Base-by-base conservation (phyloP, 2,888 invertebrate genomes). In the Oligia latruncula region DNA sequence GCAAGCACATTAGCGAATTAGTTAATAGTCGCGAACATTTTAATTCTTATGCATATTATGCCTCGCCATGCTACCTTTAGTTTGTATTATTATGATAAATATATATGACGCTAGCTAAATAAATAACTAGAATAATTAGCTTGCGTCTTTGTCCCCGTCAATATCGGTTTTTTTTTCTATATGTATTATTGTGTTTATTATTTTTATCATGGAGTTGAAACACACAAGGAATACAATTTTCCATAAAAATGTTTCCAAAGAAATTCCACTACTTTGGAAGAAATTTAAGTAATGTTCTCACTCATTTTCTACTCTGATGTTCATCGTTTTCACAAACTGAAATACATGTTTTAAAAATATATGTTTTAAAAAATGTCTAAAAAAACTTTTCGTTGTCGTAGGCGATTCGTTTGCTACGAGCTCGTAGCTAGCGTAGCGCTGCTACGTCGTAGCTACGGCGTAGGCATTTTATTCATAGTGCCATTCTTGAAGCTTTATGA, bases 381-480 rank as follows among this genome's bases (percentile, higher is more conserved):
- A 29, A 29, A 52, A 29, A 23, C 35, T 55, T 55, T 35, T 46
- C 43, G 35, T 72, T n/a, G 9, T 4, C 46, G 35, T 43, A 29
- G 29, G 20, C 4, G 55, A 46, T 5, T 35, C 15, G 17, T 55
- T 52, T 64, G 70, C 77, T 81, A 82, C 81, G 65, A 49, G 64
- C 40, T 15, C 64, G 82, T 82, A 81, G 81, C 49, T 40, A 11
- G 15, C 70, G 64, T 82, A 81, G 70, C 81, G 15, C 23, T 52
- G 70, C 82, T 81, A 80, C 80, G 66, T 20, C 67, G 67, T 60
- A 67, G 77, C n/a, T 4, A 62, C 43, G 52, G 55, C 62, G 62
- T 78, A 29, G 70, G 49, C 17, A 1, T 35, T 5, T 8, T 13
- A 60, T 23, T n/a, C 15, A 4, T 35, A 55, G 13, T 8, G 17